phyloP scores from a whole-genome alignment of 1,140 invertebrate genomes.

The Lordiphosa collinella region DNA sequence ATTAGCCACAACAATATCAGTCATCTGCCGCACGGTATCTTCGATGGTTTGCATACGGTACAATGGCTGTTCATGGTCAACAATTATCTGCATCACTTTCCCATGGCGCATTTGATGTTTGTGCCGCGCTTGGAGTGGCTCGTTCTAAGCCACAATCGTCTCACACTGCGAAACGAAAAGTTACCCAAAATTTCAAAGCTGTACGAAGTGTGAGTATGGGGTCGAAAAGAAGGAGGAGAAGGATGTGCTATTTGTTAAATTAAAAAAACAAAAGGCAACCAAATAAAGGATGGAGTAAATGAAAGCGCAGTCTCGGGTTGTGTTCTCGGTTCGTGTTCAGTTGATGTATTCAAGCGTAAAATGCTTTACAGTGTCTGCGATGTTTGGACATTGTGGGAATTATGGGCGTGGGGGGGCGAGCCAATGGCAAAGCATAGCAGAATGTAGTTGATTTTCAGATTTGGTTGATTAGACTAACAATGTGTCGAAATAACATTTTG shows the following conservation, averaged over 20 bases:
- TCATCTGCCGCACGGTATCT: constrained; percentile 74
- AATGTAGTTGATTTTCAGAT: not conserved
- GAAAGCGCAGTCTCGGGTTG: constrained; percentile 9
- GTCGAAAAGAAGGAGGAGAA: not conserved
- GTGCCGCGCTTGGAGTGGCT: constrained; percentile 79
- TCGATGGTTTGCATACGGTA: constrained; percentile 79
- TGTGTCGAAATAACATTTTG: too few species aligned
- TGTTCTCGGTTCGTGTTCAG: constrained; percentile 11
- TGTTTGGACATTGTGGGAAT: constrained; percentile 22
- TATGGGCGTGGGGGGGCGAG: not conserved
- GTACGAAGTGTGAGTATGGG: constrained; percentile 81
- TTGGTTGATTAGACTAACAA: too few species aligned
- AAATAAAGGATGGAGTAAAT: not conserved
- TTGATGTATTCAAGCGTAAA: constrained; percentile 71
- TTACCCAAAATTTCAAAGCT: constrained; percentile 80
- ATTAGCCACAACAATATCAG: constrained; percentile 80
- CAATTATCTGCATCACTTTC: constrained; percentile 66
- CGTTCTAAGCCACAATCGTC: constrained; percentile 80
- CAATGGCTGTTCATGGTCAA: constrained; percentile 80
- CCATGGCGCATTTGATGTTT: constrained; percentile 78
- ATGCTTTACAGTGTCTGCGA: constrained; percentile 61
- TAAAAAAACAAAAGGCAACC: constrained; percentile 41
- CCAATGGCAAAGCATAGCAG: not conserved
- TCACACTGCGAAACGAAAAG: constrained; percentile 78
- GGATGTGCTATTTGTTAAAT: constrained; percentile 59